A percentile compares a stretch with the other conserved stretches of the same genome.
These are phyloP conservation scores for Elephantulus edwardii DNA, from an alignment of 2,113 vertebrate genomes.

Conservation along the genomic window DNA sequence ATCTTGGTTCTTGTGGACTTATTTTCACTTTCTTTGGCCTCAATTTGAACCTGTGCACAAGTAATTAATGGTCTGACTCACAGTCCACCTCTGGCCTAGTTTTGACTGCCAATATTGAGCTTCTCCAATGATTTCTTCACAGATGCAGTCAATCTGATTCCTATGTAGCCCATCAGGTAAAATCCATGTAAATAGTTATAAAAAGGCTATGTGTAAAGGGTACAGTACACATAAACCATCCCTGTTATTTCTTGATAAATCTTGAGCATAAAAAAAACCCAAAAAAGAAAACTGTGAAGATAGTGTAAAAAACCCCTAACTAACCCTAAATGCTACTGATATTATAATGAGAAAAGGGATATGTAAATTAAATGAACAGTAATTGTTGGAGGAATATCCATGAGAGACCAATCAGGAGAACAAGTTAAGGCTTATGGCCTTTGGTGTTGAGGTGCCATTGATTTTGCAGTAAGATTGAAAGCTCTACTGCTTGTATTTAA, in stretches of 20 bases:
- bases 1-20: too few species aligned
- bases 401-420: background rate
- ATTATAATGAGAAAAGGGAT: background rate
- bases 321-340: background rate
- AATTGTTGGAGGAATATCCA: background rate
- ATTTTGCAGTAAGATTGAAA: background rate
- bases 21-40: too few species aligned
- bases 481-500: background rate
- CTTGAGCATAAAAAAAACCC: background rate
- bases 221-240: background rate
- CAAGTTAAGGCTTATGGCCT: background rate
- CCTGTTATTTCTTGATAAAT: background rate
- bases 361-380: background rate
- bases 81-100: too few species aligned
- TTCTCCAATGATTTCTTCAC: too few species aligned
- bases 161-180: too few species aligned
- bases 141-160: too few species aligned
- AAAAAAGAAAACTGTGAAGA: background rate
- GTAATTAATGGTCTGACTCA: too few species aligned
- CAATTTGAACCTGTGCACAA: too few species aligned
- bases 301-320: too few species aligned
- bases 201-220: too few species aligned
- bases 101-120: too few species aligned
- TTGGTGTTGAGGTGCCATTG: background rate
- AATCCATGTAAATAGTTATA: too few species aligned